Percentiles rank a stretch among this genome's conserved stretches.
Evolutionary conservation across 2,797 vertebrate species (phyloP).

Genomic region (Ctenopoma kingsleyae): DNA sequence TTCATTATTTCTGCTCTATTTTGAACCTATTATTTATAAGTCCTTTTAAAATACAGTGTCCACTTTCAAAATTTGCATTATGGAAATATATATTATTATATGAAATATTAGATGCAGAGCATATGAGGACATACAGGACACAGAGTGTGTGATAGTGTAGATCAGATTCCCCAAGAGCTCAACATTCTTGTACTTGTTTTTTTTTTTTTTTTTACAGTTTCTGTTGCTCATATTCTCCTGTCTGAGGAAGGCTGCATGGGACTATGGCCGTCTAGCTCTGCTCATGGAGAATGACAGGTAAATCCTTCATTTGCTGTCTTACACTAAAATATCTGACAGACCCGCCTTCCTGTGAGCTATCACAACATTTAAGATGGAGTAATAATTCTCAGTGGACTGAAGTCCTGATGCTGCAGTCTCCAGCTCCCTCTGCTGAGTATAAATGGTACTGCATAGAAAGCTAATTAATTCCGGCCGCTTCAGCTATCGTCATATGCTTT

Average conservation of each 20-base stretch:
- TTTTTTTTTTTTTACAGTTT: constrained; percentile 81
- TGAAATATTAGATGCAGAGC: not conserved
- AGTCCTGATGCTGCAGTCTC: constrained; percentile 41
- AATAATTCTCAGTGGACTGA: constrained; percentile 13
- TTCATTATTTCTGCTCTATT: constrained; percentile 60
- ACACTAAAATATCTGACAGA: constrained; percentile 1
- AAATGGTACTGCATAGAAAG: constrained; percentile 22
- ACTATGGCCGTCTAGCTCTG: constrained; percentile 95
- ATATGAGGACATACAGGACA: not conserved
- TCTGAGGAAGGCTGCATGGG: constrained; percentile 97
- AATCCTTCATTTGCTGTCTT: constrained; percentile 21
- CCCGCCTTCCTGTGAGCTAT: constrained; percentile 24
- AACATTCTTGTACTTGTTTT: constrained; percentile 34
- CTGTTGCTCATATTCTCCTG: constrained; percentile 94
- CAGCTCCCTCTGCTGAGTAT: constrained; percentile 73
- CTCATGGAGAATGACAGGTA: constrained; percentile 96
- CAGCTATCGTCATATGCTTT: not conserved
- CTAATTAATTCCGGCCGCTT: not conserved
- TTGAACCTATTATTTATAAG: constrained; percentile 30
- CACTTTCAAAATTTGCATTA: constrained; percentile 7
- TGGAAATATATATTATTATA: not conserved
- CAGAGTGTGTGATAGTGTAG: constrained; percentile 4
- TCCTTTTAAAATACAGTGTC: constrained; percentile 7
- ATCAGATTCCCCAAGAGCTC: constrained; percentile 1
- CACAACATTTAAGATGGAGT: constrained; percentile 59